phyloP scores from a whole-genome alignment of 1,140 invertebrate genomes.

The Pteromalus puparum region DNA sequence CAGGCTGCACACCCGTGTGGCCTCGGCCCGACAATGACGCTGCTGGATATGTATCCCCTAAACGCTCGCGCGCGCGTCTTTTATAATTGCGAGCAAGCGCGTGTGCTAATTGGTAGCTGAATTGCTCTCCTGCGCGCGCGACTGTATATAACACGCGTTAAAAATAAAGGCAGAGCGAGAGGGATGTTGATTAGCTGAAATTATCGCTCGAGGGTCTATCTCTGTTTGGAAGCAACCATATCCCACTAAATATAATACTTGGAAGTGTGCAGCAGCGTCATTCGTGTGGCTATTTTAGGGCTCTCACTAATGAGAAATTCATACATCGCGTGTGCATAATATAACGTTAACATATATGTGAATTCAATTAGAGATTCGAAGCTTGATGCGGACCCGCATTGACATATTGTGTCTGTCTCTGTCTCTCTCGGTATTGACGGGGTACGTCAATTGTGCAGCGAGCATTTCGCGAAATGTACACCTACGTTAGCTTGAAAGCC shows the following conservation, averaged over 20 bases:
- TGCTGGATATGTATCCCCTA: neutral
- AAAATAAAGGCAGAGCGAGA: neutral
- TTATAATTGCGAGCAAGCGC: neutral
- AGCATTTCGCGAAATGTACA: too few relatives aligned
- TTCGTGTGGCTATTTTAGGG: neutral
- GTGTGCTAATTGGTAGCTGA: constrained; percentile 17
- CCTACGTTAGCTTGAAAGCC: too few relatives aligned
- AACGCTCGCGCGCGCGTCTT: neutral
- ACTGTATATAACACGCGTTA: too few relatives aligned
- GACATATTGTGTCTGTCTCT: neutral
- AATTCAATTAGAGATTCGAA: neutral
- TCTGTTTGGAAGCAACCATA: too few relatives aligned
- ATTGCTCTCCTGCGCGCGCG: neutral
- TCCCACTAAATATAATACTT: too few relatives aligned
- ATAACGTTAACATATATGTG: neutral
- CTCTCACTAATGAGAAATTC: too few relatives aligned
- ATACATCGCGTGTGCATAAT: too few relatives aligned
- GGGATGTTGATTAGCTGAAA: neutral
- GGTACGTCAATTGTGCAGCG: too few relatives aligned
- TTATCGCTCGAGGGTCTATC: neutral
- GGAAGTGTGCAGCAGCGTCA: too few relatives aligned
- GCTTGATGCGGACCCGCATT: neutral
- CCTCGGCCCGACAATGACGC: neutral
- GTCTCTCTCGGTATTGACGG: neutral
- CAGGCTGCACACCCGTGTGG: neutral